These are phyloP conservation scores for Capreolus pygargus DNA, from an alignment of 2,113 vertebrate species.

Conservation along the genomic window DNA sequence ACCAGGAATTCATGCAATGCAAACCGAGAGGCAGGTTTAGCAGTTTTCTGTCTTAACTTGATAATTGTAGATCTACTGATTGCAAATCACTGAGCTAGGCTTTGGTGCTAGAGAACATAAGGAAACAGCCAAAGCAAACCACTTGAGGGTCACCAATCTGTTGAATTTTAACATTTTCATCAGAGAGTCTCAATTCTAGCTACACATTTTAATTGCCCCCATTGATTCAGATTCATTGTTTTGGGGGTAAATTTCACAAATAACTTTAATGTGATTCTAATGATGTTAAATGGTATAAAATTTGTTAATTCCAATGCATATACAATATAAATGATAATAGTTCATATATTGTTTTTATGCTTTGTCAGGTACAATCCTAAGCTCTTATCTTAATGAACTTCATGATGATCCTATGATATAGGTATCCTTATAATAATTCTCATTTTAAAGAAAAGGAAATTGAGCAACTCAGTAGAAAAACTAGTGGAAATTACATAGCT, in stretches of 20 bases:
- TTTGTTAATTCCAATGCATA: background rate
- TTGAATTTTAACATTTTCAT: background rate
- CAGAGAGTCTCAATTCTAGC: background rate
- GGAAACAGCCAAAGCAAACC: background rate
- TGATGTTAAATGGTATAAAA: background rate
- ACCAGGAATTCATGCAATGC: background rate
- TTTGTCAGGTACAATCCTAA: background rate
- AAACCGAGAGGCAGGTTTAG: background rate
- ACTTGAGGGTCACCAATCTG: background rate
- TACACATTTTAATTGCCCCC: background rate
- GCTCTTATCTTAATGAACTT: background rate
- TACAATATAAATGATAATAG: background rate
- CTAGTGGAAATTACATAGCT: background rate
- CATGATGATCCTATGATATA: background rate
- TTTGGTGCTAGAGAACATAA: background rate
- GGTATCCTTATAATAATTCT: background rate
- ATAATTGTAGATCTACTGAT: background rate
- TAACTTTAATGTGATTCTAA: background rate
- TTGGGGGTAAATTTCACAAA: background rate
- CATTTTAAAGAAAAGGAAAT: background rate
- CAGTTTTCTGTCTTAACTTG: slow-evolving; percentile 7
- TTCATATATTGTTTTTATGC: background rate
- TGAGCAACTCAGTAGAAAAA: background rate
- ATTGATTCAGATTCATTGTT: background rate
- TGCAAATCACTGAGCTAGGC: background rate